Evolutionary conservation across 2,797 vertebrate species (phyloP).

Genomic region (Acestrorhynchus altus): DNA sequence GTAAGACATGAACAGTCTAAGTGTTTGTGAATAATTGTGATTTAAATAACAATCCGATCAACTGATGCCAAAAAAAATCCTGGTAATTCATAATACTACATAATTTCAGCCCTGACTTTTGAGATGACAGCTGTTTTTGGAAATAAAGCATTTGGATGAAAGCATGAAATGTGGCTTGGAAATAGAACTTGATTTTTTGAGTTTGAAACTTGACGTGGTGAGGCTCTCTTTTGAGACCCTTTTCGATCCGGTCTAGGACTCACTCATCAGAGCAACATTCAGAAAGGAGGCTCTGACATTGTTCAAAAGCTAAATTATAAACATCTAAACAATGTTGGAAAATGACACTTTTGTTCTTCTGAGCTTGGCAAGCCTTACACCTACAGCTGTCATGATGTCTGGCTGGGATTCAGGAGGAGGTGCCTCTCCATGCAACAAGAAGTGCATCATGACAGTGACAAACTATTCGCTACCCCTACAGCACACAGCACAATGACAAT

Average conservation of each 20-base stretch:
- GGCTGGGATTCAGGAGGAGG: slow-evolving; percentile 1
- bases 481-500: background rate
- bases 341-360: background rate
- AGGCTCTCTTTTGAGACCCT: background rate
- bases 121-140: too few relatives aligned
- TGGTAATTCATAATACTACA: too few relatives aligned
- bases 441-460: slow-evolving; percentile 14
- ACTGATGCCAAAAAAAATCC: too few relatives aligned
- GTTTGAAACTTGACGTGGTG: too few relatives aligned
- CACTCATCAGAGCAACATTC: background rate
- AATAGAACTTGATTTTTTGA: too few relatives aligned
- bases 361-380: background rate
- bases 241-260: too few relatives aligned
- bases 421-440: background rate
- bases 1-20: too few relatives aligned
- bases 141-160: too few relatives aligned
- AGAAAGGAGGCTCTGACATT: background rate
- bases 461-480: background rate
- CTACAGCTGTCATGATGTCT: background rate
- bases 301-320: background rate
- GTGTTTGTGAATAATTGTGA: too few relatives aligned
- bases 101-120: too few relatives aligned
- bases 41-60: too few relatives aligned
- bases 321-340: background rate
- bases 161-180: too few relatives aligned